These are phyloP conservation scores for Molossus alvarezi DNA, from an alignment of 2,797 vertebrate species.

Conservation along the genomic window DNA sequence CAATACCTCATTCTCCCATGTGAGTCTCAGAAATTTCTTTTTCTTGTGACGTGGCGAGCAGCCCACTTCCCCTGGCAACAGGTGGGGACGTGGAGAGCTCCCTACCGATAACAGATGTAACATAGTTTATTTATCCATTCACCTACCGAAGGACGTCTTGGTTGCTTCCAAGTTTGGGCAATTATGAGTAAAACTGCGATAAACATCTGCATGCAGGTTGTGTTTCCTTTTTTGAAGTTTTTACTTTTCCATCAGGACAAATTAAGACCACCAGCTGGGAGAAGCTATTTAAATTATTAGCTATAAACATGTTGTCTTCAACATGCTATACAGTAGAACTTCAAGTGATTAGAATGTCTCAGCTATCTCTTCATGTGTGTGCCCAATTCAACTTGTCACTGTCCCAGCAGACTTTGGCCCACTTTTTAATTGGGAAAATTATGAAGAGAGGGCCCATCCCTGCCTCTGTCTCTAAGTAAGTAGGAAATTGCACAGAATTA, in stretches of 20 bases:
- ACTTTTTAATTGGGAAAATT: conserved; percentile 28
- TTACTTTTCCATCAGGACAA: neutral
- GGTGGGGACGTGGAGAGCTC: neutral
- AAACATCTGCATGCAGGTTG: neutral
- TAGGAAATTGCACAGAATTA: neutral
- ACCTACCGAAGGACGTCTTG: neutral
- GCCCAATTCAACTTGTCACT: neutral
- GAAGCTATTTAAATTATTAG: neutral
- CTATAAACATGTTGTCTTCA: neutral
- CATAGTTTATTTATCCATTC: neutral
- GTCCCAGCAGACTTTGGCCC: neutral
- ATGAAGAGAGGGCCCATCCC: neutral
- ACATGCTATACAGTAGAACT: neutral
- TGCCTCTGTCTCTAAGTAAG: neutral
- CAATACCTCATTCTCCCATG: neutral
- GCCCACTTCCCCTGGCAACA: neutral
- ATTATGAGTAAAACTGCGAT: conserved; percentile 16
- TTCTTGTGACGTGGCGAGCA: neutral
- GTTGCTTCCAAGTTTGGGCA: neutral
- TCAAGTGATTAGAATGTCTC: neutral
- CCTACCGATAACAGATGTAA: neutral
- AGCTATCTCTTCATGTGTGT: neutral
- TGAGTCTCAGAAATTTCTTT: neutral
- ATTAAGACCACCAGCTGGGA: conserved; percentile 16
- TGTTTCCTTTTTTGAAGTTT: neutral